phyloP scores from a whole-genome alignment of 2,113 vertebrate species.

The Bujurquina vittata region DNA sequence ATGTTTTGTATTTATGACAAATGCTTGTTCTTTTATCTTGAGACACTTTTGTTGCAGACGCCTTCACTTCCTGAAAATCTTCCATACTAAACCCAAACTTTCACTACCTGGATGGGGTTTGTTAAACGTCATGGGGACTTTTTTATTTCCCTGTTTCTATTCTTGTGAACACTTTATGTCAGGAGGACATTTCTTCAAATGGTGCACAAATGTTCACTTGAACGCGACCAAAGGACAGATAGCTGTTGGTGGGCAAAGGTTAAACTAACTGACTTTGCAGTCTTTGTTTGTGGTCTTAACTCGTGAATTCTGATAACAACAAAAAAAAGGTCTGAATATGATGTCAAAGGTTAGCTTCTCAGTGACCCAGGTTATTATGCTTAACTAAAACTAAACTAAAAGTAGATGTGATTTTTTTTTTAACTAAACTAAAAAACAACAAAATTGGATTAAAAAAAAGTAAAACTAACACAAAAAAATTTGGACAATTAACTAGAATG shows the following conservation, averaged over 20 bases:
- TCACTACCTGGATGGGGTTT: not conserved
- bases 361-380: not conserved
- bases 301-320: not conserved
- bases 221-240: not conserved
- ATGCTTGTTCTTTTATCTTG: constrained; percentile 1
- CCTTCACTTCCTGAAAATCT: not conserved
- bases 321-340: not conserved
- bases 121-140: not conserved
- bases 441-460: too few relatives aligned
- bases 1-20: constrained; percentile 75
- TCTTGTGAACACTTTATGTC: not conserved
- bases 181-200: not conserved
- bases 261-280: not conserved
- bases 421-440: too few relatives aligned
- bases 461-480: not conserved
- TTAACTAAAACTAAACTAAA: not conserved
- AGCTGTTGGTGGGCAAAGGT: not conserved
- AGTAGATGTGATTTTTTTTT: not conserved
- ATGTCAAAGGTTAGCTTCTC: not conserved
- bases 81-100: not conserved
- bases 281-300: not conserved
- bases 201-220: not conserved
- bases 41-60: not conserved
- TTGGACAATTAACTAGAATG: not conserved
- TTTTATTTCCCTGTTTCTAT: not conserved